Conservation (phyloP, 2,113 vertebrate genomes). For the Psilopogon haemacephalus region DNA sequence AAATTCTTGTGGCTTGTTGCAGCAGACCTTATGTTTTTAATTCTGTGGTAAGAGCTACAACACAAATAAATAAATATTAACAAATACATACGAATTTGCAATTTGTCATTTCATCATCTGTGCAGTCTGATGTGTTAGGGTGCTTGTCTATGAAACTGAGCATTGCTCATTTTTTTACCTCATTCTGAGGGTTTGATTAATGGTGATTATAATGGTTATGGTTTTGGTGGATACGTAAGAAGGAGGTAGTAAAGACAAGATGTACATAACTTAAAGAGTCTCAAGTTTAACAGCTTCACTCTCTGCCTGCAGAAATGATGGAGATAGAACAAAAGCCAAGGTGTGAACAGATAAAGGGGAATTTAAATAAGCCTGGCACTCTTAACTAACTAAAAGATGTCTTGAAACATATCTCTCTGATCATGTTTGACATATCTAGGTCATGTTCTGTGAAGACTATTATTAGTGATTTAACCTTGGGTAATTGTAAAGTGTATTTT, state of each 20-base stretch:
- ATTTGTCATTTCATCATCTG: constrained; percentile 3
- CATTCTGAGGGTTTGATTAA: neutral
- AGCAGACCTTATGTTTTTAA: neutral
- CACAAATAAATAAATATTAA: neutral
- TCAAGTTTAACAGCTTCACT: neutral
- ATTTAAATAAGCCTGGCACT: constrained; percentile 53
- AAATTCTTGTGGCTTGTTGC: neutral
- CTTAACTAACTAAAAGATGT: constrained; percentile 61
- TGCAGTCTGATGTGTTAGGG: neutral
- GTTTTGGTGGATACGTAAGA: neutral
- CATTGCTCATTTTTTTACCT: neutral
- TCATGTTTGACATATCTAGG: constrained; percentile 70
- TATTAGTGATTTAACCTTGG: constrained; percentile 70
- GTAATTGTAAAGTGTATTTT: constrained; percentile 64
- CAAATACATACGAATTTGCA: neutral
- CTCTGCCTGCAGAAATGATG: neutral
- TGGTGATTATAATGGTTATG: neutral
- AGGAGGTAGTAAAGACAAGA: neutral
- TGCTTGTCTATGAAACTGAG: neutral
- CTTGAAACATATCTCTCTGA: constrained; percentile 67
- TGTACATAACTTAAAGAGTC: neutral
- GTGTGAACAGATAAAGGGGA: constrained; percentile 57
- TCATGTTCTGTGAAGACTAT: constrained; percentile 61
- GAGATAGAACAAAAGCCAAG: constrained; percentile 46
- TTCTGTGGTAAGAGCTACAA: neutral